Base-by-base conservation (phyloP, 2,888 invertebrate species). In the Aphidius colemani region DNA sequence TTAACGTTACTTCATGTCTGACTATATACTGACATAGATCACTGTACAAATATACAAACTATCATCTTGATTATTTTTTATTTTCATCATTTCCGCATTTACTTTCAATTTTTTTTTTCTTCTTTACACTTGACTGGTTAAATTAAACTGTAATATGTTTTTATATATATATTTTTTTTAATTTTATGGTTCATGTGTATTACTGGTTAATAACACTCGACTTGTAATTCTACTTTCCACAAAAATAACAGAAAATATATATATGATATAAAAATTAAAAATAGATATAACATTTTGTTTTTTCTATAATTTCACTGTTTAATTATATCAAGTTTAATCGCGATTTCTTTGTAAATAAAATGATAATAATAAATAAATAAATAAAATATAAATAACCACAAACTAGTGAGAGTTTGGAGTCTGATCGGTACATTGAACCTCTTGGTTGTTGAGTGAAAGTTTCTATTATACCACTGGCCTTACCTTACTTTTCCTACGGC, bases 401-500 rank as follows among this genome's bases (percentile, higher is more conserved):
- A 62, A 61, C 55, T 63, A 63, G 61, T 63, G 60, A 62, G 65
- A 59, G 63, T 63, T 58, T 46, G 64, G 49, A 50, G 67, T 64
- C 60, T 67, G 66, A 59, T 66, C 65, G 64, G 79, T 79, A 78
- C 82, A 75, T 81, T 82, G 82, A 82, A 82, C 82, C 79, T 77
- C 73, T 74, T 60, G 58, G 64, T 44, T 10, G 64, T 30, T 65
- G 76, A 80, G 81, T 81, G 82, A 82, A 82, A 82, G 82, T 82
- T 82, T 81, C 80, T 81, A 81, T 82, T 81, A 81, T 82, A 81
- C 78, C 80, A 80, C 79, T 76, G 80, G 81, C 81, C 81, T 81
- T 81, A 80, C 81, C 79, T 81, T 81, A 81, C 81, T 79, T 80
- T 80, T 80, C 79, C 80, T 79, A 75, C 72, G 72, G 74, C 76